Evolutionary conservation across 2,888 invertebrate genomes (phyloP).

Genomic region (Tetragnatha montana): DNA sequence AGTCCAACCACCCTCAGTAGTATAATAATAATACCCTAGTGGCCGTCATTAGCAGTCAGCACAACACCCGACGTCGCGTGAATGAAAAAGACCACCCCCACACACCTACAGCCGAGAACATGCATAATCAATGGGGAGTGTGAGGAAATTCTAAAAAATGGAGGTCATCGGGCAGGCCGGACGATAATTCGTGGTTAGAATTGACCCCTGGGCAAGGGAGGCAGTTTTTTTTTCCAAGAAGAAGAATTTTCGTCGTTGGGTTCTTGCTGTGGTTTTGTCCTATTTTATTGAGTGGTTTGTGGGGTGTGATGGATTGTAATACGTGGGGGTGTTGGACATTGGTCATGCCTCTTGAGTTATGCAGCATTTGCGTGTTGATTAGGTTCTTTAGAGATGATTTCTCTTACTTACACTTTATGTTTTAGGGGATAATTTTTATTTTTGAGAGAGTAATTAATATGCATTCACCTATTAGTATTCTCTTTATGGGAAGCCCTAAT

Average conservation of each 20-base stretch:
- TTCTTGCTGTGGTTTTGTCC: background rate
- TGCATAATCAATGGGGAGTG: background rate
- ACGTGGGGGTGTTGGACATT: too few species aligned
- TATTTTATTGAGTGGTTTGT: background rate
- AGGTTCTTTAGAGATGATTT: too few species aligned
- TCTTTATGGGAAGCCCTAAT: too few species aligned
- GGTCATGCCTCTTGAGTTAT: too few species aligned
- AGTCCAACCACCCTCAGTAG: too few species aligned
- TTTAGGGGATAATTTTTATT: too few species aligned
- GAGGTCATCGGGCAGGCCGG: slow-evolving; percentile 50
- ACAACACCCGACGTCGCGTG: background rate
- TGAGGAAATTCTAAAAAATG: slow-evolving; percentile 61
- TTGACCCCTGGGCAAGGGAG: slow-evolving; percentile 61
- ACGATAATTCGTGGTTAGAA: slow-evolving; percentile 51
- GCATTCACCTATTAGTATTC: too few species aligned
- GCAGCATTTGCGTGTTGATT: too few species aligned
- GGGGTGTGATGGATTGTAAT: background rate
- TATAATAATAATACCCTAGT: too few species aligned
- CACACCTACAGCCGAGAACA: background rate
- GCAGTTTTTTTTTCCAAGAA: background rate
- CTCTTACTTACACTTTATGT: too few species aligned
- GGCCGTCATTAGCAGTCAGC: background rate
- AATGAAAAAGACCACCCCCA: background rate
- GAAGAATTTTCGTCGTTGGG: background rate
- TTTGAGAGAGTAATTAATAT: too few species aligned